Evolutionary conservation across 2,797 vertebrate genomes (phyloP), one percentile per base, ranked within the genome.

Genomic region (Falco naumanni): DNA sequence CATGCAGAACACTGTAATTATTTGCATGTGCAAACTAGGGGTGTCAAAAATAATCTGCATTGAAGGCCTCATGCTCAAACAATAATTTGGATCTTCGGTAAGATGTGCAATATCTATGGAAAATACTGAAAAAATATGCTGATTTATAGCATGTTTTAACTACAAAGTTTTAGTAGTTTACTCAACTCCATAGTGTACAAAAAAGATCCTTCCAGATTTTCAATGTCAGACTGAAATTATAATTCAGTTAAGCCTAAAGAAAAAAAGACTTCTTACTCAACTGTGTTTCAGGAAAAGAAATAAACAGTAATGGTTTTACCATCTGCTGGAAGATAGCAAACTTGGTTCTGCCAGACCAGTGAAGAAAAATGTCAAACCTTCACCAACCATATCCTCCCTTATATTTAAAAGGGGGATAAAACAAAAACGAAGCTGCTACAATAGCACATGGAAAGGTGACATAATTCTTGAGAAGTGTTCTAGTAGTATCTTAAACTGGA

Each of bases 401-500:
- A 48, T 11, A 47, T 56, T 85, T 75, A 50, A 53, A 72, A 89
- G 26, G 21, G 89, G 41, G 34, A 45, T 37, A 76, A 87, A 87
- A 21, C 33, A 68, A 37, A 78, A 91, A 86, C n/a, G 76, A 93
- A 93, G 45, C 53, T 91, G 50, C 69, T 60, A 90, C 53, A 84
- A 54, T 4, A 81, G 43, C 76, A 86, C 66, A 95, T 70, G 84
- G 76, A 78, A 89, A 90, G 43, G 86, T 37, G 22, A 60, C 43
- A 43, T 12, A 87, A 81, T 60, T 91, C 68, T 34, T 68, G 50
- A 53, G 19, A 74, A 89, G n/a, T 16, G 26, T 47, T 93, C 79
- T 20, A 86, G 66, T 24, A 93, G 45, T 34, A 89, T 84, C 60
- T 93, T 54, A 87, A 95, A 95, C 63, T 86, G 63, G 43, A 88